Conservation (phyloP, 1,140 invertebrate species). For the Dolichoris vasculosae region DNA sequence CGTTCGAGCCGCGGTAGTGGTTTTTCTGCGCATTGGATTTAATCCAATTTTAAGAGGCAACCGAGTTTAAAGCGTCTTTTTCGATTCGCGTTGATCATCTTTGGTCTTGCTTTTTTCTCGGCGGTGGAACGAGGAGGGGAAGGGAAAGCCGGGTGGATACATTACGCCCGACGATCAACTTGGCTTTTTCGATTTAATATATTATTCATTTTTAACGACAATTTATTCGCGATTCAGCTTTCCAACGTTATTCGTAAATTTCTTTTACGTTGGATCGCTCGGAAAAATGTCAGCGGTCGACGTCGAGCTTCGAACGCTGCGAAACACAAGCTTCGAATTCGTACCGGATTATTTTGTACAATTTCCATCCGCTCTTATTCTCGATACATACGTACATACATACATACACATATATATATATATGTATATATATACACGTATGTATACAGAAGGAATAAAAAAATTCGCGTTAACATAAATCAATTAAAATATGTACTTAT, state of each 20-base stretch:
- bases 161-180: neutral
- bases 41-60: constrained; percentile 26
- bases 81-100: constrained; percentile 1
- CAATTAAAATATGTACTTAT: neutral
- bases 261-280: neutral
- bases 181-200: neutral
- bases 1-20: neutral
- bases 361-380: neutral
- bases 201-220: neutral
- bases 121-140: too few relatives aligned
- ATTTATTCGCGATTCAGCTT: neutral
- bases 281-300: neutral
- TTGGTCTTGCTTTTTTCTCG: neutral
- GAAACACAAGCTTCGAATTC: neutral
- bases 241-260: neutral
- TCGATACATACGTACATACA: too few relatives aligned
- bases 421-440: too few relatives aligned
- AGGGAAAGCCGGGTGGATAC: too few relatives aligned
- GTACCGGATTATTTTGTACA: neutral
- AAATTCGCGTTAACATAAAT: neutral
- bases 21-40: constrained; percentile 21
- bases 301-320: neutral
- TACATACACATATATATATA: too few relatives aligned
- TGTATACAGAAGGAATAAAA: too few relatives aligned
- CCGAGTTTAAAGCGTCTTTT: constrained; percentile 15